Evolutionary conservation across 2,113 vertebrate genomes (phyloP).

Genomic region (Podocnemis expansa): DNA sequence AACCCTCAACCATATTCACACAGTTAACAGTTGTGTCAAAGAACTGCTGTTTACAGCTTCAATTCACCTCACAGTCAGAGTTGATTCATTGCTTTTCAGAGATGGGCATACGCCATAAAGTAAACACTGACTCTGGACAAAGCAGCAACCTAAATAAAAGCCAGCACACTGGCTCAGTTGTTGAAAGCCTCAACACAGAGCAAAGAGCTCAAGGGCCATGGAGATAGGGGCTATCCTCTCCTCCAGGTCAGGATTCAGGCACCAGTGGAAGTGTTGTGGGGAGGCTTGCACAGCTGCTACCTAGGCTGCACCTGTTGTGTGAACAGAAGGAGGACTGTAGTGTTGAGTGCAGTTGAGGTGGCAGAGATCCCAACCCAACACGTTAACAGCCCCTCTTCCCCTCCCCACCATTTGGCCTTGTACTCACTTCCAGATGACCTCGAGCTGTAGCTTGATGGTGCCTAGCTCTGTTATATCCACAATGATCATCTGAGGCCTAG

Average conservation of each 20-base stretch:
- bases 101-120: accelerated
- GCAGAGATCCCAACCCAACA: accelerated
- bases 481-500: conserved; percentile 86
- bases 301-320: conserved; percentile 28
- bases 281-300: neutral
- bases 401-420: neutral
- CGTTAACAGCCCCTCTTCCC: neutral
- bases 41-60: neutral
- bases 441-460: conserved; percentile 95
- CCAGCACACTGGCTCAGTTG: neutral
- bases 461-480: conserved; percentile 96
- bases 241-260: no score
- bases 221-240: neutral
- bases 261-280: neutral
- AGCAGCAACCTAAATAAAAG: neutral
- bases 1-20: neutral
- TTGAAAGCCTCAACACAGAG: neutral
- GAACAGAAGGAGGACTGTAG: accelerated
- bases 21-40: neutral
- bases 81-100: neutral
- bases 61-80: neutral
- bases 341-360: neutral
- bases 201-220: neutral
- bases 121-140: accelerated
- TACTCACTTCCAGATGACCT: conserved; percentile 94